Evolutionary conservation across 2,888 invertebrate species (phyloP).

Genomic region (Nipponacmea schrenckii): DNA sequence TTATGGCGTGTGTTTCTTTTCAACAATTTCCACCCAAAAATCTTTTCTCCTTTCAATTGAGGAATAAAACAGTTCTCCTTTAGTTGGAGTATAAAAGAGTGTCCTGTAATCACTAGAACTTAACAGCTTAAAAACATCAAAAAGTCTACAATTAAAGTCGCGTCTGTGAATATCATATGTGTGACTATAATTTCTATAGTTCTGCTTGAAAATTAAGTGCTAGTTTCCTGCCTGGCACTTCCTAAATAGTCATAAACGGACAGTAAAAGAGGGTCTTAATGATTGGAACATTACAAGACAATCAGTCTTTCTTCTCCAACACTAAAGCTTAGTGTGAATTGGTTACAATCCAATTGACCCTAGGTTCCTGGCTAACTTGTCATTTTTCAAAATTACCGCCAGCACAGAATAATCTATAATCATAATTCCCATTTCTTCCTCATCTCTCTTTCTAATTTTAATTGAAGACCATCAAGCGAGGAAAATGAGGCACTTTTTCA

Average conservation of each 20-base stretch:
- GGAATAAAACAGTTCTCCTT: too few relatives aligned
- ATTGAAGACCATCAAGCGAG: too few relatives aligned
- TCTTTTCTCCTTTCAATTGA: not conserved
- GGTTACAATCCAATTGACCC: conserved; percentile 30
- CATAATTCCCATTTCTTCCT: too few relatives aligned
- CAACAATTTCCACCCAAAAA: not conserved
- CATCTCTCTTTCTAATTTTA: too few relatives aligned
- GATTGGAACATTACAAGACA: conserved; percentile 23
- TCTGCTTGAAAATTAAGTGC: conserved; percentile 12
- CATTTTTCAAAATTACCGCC: not conserved
- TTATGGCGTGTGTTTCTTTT: conserved; percentile 6
- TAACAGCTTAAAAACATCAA: conserved; percentile 1
- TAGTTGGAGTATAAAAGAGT: not conserved
- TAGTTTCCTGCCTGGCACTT: conserved; percentile 19
- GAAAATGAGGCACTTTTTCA: too few relatives aligned
- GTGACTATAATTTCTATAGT: conserved; percentile 19
- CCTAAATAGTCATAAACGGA: conserved; percentile 23
- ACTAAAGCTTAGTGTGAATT: conserved; percentile 28
- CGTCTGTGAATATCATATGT: conserved; percentile 21
- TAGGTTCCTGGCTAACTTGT: conserved; percentile 3
- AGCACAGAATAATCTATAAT: too few relatives aligned
- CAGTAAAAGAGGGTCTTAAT: conserved; percentile 20
- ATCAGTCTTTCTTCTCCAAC: conserved; percentile 23
- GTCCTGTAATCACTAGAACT: not conserved
- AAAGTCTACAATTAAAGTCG: conserved; percentile 4